Conservation (phyloP, 2,797 vertebrate species). For the Catharus ustulatus region DNA sequence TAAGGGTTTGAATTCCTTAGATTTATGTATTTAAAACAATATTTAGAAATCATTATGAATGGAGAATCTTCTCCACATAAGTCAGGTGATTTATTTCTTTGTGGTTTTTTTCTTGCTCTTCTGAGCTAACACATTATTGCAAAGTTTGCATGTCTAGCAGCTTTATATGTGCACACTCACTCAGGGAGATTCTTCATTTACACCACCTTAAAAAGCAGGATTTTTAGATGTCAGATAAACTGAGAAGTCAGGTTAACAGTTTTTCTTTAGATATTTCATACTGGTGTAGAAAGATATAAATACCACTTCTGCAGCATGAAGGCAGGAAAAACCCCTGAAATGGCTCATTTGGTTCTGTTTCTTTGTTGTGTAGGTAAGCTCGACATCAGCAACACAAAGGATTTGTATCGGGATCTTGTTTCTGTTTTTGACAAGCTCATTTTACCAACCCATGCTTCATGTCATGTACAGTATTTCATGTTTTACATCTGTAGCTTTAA, state of each 20-base stretch:
- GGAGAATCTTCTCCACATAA: neutral
- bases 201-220: neutral
- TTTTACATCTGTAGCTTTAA: conserved; percentile 97
- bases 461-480: conserved; percentile 89
- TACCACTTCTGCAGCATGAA: neutral
- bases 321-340: accelerated
- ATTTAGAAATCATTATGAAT: neutral
- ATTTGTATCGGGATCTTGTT: conserved; percentile 88
- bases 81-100: neutral
- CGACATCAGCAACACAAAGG: conserved; percentile 84
- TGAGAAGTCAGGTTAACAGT: neutral
- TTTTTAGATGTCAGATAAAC: neutral
- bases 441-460: conserved; percentile 91
- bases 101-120: neutral
- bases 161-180: neutral
- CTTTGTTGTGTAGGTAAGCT: conserved; percentile 77
- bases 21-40: neutral
- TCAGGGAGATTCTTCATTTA: neutral
- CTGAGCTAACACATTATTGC: neutral
- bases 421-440: conserved; percentile 91
- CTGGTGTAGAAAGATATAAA: neutral
- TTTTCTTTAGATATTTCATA: neutral
- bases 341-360: neutral
- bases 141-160: neutral
- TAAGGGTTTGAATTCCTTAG: neutral